A percentile compares a stretch with the other conserved stretches of the same genome.
phyloP scores from a whole-genome alignment of 2,797 vertebrate species.

The Lepidocolaptes lacrymiger region DNA sequence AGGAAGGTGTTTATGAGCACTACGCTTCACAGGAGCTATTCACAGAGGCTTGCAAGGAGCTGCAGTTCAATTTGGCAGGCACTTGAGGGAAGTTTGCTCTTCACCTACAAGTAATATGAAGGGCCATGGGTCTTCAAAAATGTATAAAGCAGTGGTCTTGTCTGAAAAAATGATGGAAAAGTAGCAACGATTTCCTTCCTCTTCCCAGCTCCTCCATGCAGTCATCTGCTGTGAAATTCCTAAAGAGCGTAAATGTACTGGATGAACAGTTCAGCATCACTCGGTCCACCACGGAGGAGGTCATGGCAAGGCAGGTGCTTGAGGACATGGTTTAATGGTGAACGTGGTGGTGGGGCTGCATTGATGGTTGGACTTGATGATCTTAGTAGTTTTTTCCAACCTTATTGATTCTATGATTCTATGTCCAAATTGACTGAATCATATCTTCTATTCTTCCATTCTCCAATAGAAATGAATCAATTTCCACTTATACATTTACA shows the following conservation, averaged over 20 bases:
- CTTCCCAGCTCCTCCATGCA: not conserved
- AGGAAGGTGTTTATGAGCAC: constrained; percentile 40
- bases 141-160: not conserved
- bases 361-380: not conserved
- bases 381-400: not conserved
- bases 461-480: not conserved
- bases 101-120: not conserved
- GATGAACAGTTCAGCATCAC: not conserved
- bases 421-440: not conserved
- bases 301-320: not conserved
- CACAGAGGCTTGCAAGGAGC: not conserved
- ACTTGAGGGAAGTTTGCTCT: not conserved
- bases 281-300: not conserved
- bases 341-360: not conserved
- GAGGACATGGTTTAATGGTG: not conserved
- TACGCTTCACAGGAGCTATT: not conserved
- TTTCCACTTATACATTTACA: not conserved
- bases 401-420: not conserved
- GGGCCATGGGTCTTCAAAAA: not conserved
- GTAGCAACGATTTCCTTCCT: not conserved
- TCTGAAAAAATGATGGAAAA: not conserved
- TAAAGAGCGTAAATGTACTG: not conserved
- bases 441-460: not conserved
- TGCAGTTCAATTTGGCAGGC: constrained; percentile 28
- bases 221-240: not conserved